Base-by-base conservation (phyloP, 2,888 invertebrate genomes). In the Cyclophora albipunctata region DNA sequence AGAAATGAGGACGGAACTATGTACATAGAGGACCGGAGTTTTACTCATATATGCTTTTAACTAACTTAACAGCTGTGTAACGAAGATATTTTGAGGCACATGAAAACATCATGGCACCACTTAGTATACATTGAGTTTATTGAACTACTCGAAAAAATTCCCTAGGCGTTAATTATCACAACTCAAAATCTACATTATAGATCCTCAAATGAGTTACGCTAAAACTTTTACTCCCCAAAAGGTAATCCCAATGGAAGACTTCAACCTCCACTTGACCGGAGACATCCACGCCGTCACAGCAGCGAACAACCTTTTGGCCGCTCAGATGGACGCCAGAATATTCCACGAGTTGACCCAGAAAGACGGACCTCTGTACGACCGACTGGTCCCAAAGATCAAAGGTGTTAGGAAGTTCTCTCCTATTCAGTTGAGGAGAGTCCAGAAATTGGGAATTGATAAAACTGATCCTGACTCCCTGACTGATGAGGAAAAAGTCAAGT, bases 201-300 rank as follows among this genome's bases (percentile, higher is more conserved):
- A 20, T 20, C 20, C 2, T 20, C 20, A 20, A 20, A 20, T n/a
- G n/a, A n/a, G n/a, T n/a, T n/a, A n/a, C 20, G 20, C 20, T 20
- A 20, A 20, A 20, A 20, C 20, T 20, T 20, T 20, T 20, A 20
- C 20, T 20, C 20, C 20, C 20, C 37, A 37, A 3, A 90, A 95
- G 91, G 95, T 96, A 0, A 98, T 99, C 61, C 99, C 99, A 0
- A 99, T 99, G 99, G 99, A 99, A 82, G 99, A 99, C 69, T 99
- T 99, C 82, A 99, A 99, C 87, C 91, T 99, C 0, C 99, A 99
- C 79, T 88, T 99, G 60, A 99, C 99, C 0, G 97, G 98, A 1
- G 99, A 99, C 75, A 98, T 99, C 67, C 99, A 99, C 81, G 99
- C 99, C 0, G 95, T 99, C n/a, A 94, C 96, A 0, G 98, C 98